Conservation (phyloP, 2,888 invertebrate species). For the Chymomyza procnemis region DNA sequence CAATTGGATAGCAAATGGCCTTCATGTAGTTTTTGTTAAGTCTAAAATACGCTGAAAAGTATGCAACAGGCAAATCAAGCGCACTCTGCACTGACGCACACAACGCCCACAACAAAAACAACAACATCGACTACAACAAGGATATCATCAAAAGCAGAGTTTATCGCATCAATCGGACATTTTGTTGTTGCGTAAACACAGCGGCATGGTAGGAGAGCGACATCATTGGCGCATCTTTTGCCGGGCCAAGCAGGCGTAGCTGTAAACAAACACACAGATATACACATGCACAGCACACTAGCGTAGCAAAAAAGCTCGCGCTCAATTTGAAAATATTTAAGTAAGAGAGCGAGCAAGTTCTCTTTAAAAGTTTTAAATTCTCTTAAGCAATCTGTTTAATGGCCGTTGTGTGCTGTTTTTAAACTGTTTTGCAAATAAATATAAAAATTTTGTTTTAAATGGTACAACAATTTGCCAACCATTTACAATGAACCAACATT, state of each 20-base stretch:
- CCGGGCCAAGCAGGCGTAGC: conserved; percentile 6
- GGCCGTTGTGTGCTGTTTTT: no score
- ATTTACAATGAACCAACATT: no score
- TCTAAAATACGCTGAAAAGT: not conserved
- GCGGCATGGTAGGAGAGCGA: not conserved
- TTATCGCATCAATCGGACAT: conserved; percentile 5
- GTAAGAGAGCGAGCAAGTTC: not conserved
- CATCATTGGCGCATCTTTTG: not conserved
- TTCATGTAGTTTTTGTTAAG: not conserved
- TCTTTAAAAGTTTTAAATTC: not conserved
- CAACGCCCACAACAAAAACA: conserved; percentile 3
- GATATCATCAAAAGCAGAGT: not conserved
- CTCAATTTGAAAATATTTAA: not conserved
- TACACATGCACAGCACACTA: not conserved
- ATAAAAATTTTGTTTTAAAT: no score
- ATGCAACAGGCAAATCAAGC: conserved; percentile 6
- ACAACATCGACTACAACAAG: not conserved
- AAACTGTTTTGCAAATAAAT: no score
- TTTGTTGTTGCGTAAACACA: not conserved
- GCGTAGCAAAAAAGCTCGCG: not conserved
- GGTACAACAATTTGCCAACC: no score
- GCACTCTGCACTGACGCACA: conserved; percentile 14
- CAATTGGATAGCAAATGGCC: not conserved
- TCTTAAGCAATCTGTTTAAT: not conserved
- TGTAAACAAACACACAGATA: conserved; percentile 12